Evolutionary conservation across 1,140 invertebrate genomes (phyloP).

Genomic region (Pemphigus obesinymphae): DNA sequence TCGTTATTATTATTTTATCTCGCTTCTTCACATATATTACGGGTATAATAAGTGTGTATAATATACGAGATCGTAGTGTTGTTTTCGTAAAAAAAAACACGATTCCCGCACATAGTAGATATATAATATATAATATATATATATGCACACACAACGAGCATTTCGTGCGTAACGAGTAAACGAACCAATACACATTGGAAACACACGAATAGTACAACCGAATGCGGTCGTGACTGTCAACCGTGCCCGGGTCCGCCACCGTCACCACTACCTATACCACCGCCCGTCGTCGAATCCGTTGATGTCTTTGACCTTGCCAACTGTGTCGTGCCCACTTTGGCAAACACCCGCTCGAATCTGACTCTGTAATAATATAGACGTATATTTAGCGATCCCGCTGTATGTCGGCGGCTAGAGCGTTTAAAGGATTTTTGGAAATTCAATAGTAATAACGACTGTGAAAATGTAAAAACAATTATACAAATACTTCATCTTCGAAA

Average conservation of each 20-base stretch:
- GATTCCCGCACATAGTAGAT: not conserved
- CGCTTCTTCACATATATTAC: no score
- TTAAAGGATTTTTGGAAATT: no score
- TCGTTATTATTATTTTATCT: no score
- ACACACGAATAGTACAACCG: not conserved
- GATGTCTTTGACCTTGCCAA: constrained; percentile 32
- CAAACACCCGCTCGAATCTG: not conserved
- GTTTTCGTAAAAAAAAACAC: not conserved
- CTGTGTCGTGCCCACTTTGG: not conserved
- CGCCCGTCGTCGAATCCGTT: not conserved
- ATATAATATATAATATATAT: not conserved
- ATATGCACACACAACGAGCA: not conserved
- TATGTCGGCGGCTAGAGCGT: no score
- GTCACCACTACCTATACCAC: not conserved
- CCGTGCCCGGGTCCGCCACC: constrained; percentile 1
- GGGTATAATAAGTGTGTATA: no score
- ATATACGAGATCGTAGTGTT: no score
- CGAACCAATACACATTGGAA: constrained; percentile 20
- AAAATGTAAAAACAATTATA: no score
- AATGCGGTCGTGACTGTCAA: constrained; percentile 34
- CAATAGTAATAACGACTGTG: no score
- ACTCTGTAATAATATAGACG: no score
- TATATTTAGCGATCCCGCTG: no score
- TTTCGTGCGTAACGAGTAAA: constrained; percentile 32
- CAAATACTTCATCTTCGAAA: no score